Conservation (phyloP, 2,888 invertebrate genomes). For the Leucophora obtusa region DNA sequence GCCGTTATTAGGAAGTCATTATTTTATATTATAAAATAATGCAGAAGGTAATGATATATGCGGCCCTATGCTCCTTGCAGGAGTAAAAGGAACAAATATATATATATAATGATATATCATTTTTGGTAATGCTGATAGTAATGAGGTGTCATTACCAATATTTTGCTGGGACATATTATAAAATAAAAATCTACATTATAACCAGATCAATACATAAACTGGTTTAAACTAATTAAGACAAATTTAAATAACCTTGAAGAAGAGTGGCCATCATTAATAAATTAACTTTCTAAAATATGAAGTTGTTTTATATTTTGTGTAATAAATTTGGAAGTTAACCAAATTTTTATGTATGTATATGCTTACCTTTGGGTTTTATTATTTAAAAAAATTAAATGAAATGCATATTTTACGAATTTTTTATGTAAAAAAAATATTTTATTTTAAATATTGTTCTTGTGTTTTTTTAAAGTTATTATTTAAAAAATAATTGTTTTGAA, state of each 20-base stretch:
- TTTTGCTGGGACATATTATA: too few relatives aligned
- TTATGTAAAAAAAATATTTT: constrained; percentile 59
- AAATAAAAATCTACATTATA: background rate
- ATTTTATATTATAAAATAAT: too few relatives aligned
- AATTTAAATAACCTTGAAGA: constrained; percentile 6
- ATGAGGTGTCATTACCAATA: too few relatives aligned
- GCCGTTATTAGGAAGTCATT: too few relatives aligned
- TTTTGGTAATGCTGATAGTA: too few relatives aligned
- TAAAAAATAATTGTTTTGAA: constrained; percentile 1
- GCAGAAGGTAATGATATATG: too few relatives aligned
- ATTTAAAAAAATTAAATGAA: constrained; percentile 47
- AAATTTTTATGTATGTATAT: too few relatives aligned
- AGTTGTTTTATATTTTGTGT: background rate
- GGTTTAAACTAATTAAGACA: constrained; percentile 2
- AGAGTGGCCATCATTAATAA: background rate
- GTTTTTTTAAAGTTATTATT: constrained; percentile 6
- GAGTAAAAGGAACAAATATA: too few relatives aligned
- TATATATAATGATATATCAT: too few relatives aligned
- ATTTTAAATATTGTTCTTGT: constrained; percentile 37
- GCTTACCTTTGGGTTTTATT: constrained; percentile 1
- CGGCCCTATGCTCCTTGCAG: too few relatives aligned
- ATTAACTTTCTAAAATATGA: background rate
- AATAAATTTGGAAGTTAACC: background rate
- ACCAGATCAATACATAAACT: background rate
- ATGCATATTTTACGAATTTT: background rate